Evolutionary conservation across 2,888 invertebrate genomes (phyloP), one percentile per base, ranked within the genome.

Genomic region (Dorcus hopei): DNA sequence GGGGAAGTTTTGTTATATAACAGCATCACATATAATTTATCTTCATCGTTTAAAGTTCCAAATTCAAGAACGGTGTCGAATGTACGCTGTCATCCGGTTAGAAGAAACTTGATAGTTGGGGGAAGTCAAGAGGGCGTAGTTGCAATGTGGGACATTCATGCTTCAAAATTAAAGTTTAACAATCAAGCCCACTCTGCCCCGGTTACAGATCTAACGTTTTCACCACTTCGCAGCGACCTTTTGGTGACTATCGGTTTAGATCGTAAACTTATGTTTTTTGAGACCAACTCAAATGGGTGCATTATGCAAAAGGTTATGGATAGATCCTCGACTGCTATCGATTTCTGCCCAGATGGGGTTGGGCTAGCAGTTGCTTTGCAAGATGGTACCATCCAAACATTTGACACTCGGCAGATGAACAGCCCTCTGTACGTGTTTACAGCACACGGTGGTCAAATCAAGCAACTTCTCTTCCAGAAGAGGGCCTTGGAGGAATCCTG

Each of bases 191-290:
- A 85, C 66, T 81, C 81, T 14, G 83, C 84, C 3, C 82, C 83
- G 2, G 82, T 85, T n/a, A 83, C 82, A 63, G 82, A 83, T 64
- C 77, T 85, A 57, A 75, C 80, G 38, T 85, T 81, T 72, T 84
- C 85, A 0, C 80, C 83, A 0, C 77, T 83, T 8, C 83, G 83
- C 65, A 77, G 78, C 61, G 83, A 84, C 72, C 80, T 85, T 1
- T 74, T 85, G 72, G 69, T 84, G 3, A 82, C 85, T 0, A 76
- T 81, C 66, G 85, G 85, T 0, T 80, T 79, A 64, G 85, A 86
- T 70, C 81, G 83, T 67, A 78, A 81, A 50, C 80, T 84, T 72
- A 79, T 81, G 73, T 80, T 84, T 2, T 84, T 83, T 69, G 85
- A 86, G 72, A 80, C 65, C 74, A 80, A 58, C 61, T 81, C 61